Conservation (phyloP, 2,888 invertebrate genomes). For the Clivina fossor region DNA sequence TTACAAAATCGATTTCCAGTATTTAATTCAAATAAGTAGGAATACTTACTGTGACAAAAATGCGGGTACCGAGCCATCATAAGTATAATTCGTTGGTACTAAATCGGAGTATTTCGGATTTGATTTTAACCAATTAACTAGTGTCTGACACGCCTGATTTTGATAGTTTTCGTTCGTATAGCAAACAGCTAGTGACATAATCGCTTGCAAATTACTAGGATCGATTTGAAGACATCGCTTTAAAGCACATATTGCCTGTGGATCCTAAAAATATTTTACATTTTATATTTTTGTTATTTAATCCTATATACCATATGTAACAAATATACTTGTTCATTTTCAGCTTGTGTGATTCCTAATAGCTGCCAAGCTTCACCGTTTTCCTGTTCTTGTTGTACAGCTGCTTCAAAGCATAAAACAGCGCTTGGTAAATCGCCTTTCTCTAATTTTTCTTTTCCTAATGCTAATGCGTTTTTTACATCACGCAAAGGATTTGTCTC, state of each 20-base stretch:
- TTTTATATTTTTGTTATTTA: slow-evolving; percentile 1
- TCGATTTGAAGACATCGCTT: slow-evolving; percentile 80
- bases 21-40: slow-evolving; percentile 27
- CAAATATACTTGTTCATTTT: slow-evolving; percentile 85
- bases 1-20: not conserved
- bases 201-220: slow-evolving; percentile 76
- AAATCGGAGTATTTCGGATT: slow-evolving; percentile 83
- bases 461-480: slow-evolving; percentile 75
- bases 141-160: slow-evolving; percentile 80
- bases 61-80: slow-evolving; percentile 53
- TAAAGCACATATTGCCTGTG: slow-evolving; percentile 87
- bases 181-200: slow-evolving; percentile 90
- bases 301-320: not conserved
- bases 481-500: slow-evolving; percentile 85
- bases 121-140: slow-evolving; percentile 75
- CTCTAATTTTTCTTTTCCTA: slow-evolving; percentile 79
- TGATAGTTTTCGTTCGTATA: slow-evolving; percentile 96
- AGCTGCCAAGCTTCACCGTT: slow-evolving; percentile 84
- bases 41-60: slow-evolving; percentile 54
- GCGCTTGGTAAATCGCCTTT: slow-evolving; percentile 94
- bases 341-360: slow-evolving; percentile 90
- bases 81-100: slow-evolving; percentile 58
- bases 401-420: slow-evolving; percentile 94
- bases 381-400: slow-evolving; percentile 78
- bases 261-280: slow-evolving; percentile 62